Conservation (phyloP, 2,888 invertebrate species). For the Julus scanicus region DNA sequence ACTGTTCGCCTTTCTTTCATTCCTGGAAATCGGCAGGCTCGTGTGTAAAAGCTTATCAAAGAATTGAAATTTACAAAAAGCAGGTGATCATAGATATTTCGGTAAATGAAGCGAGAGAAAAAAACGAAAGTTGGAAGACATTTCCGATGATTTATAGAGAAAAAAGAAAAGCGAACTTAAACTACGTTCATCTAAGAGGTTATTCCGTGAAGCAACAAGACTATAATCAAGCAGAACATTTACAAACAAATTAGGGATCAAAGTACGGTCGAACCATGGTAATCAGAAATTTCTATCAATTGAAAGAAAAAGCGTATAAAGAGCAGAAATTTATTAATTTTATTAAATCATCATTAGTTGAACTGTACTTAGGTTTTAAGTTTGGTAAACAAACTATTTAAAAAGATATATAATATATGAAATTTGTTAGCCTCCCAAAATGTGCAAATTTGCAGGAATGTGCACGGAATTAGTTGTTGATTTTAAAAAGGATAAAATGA, state of each 20-base stretch:
- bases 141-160: background rate
- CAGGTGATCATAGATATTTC: background rate
- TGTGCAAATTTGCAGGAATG: background rate
- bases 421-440: background rate
- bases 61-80: background rate
- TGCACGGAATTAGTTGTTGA: background rate
- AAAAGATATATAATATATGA: too few relatives aligned
- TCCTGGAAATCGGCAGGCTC: background rate
- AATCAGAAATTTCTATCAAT: background rate
- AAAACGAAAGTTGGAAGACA: background rate
- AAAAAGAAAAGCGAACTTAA: slow-evolving; percentile 34
- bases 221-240: background rate
- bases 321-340: too few relatives aligned
- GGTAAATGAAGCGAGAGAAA: background rate
- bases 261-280: background rate
- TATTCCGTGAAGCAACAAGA: background rate
- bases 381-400: too few relatives aligned
- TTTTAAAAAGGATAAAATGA: background rate
- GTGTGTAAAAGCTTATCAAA: too few relatives aligned
- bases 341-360: background rate
- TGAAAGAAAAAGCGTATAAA: too few relatives aligned
- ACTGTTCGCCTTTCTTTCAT: slow-evolving; percentile 53
- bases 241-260: background rate
- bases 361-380: background rate
- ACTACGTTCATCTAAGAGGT: slow-evolving; percentile 40